phyloP scores from a whole-genome alignment of 2,113 vertebrate genomes.

The Barnardius zonarius region DNA sequence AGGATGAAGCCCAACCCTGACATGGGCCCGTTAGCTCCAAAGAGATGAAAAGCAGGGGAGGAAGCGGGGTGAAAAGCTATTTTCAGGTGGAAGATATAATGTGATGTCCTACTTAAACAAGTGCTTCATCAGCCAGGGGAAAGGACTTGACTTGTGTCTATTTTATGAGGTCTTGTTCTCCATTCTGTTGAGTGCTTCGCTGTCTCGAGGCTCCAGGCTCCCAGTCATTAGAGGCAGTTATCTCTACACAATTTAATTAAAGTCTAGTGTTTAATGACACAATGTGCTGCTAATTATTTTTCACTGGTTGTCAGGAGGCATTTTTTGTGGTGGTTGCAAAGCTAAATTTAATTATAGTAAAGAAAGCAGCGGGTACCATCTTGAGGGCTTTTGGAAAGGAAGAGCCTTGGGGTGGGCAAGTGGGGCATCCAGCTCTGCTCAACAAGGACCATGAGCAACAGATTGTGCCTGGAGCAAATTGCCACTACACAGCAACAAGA shows the following conservation, averaged over 20 bases:
- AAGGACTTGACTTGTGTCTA: background rate
- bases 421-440: background rate
- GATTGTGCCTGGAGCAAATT: background rate
- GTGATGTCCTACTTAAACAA: conserved; percentile 29
- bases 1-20: background rate
- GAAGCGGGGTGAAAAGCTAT: background rate
- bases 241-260: conserved; percentile 78
- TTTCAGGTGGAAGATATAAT: conserved; percentile 24
- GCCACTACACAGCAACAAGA: background rate
- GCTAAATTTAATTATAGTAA: conserved; percentile 41
- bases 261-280: conserved; percentile 79
- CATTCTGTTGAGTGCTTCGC: conserved; percentile 41
- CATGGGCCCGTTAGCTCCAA: background rate
- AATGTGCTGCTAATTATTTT: conserved; percentile 75
- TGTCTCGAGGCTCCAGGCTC: conserved; percentile 33
- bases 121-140: conserved; percentile 37
- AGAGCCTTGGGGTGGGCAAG: background rate
- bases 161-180: conserved; percentile 55
- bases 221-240: conserved; percentile 70
- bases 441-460: background rate
- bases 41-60: conserved; percentile 10
- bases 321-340: conserved; percentile 3
- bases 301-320: conserved; percentile 59
- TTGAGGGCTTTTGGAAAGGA: background rate
- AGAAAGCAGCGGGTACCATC: background rate